Evolutionary conservation across 2,797 vertebrate species (phyloP), one percentile per base, ranked within the genome.

Genomic region (Chrysocyon brachyurus): DNA sequence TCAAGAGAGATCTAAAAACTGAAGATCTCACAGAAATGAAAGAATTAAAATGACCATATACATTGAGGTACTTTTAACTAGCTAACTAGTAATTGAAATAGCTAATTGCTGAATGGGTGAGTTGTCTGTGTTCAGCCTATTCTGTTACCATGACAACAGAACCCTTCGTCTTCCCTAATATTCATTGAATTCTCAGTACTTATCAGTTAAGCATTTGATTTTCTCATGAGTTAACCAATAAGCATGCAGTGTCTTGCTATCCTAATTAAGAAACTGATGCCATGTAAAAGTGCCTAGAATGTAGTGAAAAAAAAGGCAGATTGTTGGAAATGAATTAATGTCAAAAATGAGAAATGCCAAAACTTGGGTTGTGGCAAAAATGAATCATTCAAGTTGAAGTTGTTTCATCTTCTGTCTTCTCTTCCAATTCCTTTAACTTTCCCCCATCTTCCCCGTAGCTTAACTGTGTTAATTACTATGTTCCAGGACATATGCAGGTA

Each of bases 51-150:
- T 54, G 66, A 87, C 40, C 52, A 16, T 95, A 59, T 96, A 36
- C 31, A 16, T 4, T 36, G 46, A 89, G 90, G 36, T 95, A 16
- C 75, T 92, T 87, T 95, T 66, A 93, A 87, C 94, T 87, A 79
- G 90, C 96, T 96, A 97, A 66, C 94, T 91, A 90, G 70, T 92
- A 82, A 97, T 54, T 95, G 90, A 92, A 86, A 24, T 84, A 94
- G 66, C 93, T 97, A 97, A 96, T 94, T 96, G 70, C 75, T 52
- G 77, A 83, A 91, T 82, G 89, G 12, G 75, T 78, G 46, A 87
- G 79, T 52, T 95, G 72, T 83, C 79, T 89, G 93, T 91, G 61
- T 87, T 93, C 89, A 68, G 46, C 24, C 93, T 61, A 5, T n/a
- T 52, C 77, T 12, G 70, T 95, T 97, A 31, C 96, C 81, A 96